Evolutionary conservation across 2,888 invertebrate species (phyloP).

Genomic region (Unio delphinus): DNA sequence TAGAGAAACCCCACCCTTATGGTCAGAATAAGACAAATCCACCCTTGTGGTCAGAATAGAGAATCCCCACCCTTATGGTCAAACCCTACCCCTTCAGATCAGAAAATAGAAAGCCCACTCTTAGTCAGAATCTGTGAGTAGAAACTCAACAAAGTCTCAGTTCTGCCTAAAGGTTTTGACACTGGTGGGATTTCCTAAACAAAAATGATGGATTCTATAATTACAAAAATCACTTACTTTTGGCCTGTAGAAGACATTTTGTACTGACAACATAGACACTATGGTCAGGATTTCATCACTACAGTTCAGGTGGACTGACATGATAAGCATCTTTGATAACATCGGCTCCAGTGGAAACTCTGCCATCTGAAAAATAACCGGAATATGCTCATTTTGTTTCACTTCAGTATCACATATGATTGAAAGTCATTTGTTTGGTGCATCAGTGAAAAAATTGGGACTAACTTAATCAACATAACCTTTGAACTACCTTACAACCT

Average conservation of each 20-base stretch:
- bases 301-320: slow-evolving; percentile 97
- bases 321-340: slow-evolving; percentile 97
- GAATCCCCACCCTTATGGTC: no score
- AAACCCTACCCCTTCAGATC: no score
- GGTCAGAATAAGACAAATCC: no score
- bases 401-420: neutral
- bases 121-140: no score
- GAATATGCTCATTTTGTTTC: neutral
- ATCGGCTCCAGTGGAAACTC: slow-evolving; percentile 99
- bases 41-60: no score
- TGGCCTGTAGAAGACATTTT: slow-evolving; percentile 94
- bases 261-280: slow-evolving; percentile 98
- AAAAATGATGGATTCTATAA: neutral
- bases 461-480: no score
- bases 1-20: no score
- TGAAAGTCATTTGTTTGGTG: neutral
- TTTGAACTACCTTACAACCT: no score
- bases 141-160: no score
- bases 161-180: no score
- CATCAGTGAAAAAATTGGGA: neutral
- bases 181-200: neutral
- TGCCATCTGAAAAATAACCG: slow-evolving; percentile 84
- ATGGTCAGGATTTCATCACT: slow-evolving; percentile 98
- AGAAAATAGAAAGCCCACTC: no score
- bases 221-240: slow-evolving; percentile 67